Evolutionary conservation across 2,113 vertebrate genomes (phyloP).

Genomic region (Phaethon lepturus): DNA sequence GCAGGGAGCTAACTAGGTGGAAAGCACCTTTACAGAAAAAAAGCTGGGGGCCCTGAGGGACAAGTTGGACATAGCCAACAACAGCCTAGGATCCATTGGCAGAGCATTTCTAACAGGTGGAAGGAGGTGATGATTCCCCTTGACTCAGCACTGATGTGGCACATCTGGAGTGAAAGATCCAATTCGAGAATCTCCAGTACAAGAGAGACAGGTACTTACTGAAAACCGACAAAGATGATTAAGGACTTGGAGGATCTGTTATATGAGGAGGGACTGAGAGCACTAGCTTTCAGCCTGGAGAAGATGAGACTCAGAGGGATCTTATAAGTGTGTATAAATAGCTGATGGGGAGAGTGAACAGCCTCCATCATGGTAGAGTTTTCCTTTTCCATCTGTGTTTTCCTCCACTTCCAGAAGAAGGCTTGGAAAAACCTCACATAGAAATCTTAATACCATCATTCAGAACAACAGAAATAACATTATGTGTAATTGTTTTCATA

Average conservation of each 20-base stretch:
- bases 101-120: neutral
- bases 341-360: neutral
- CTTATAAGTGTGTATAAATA: neutral
- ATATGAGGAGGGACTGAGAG: neutral
- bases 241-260: neutral
- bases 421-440: neutral
- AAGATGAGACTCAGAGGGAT: neutral
- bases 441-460: neutral
- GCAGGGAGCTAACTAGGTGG: neutral
- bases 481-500: neutral
- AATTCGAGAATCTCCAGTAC: neutral
- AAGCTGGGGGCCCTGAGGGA: fast-evolving
- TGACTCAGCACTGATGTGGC: neutral
- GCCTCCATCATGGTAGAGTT: neutral
- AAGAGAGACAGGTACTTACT: neutral
- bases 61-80: neutral
- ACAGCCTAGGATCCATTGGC: neutral
- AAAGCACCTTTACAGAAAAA: neutral
- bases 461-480: neutral
- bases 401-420: neutral
- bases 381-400: neutral
- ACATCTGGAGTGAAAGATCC: neutral
- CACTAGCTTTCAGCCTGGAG: neutral
- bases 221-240: neutral
- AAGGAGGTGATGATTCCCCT: neutral